Percentiles rank a stretch among this genome's conserved stretches.
Conservation (phyloP, 2,797 vertebrate genomes). For the Nasua narica region DNA sequence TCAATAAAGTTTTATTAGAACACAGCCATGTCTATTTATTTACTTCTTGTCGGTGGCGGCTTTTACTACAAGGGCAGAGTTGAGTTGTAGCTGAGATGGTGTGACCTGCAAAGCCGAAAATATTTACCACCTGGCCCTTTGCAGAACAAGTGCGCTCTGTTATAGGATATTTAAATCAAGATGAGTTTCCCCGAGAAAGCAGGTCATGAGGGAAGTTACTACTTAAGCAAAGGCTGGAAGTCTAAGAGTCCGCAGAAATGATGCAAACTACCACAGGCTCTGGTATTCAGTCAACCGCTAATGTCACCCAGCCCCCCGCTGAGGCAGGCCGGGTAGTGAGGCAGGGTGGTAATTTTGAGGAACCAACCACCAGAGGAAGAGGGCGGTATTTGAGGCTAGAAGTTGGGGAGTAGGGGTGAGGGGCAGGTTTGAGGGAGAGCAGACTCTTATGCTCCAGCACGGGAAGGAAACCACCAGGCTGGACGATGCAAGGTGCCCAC, state of each 20-base stretch:
- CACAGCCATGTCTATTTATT: background rate
- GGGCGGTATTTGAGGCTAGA: background rate
- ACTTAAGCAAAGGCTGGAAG: background rate
- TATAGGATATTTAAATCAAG: background rate
- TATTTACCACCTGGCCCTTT: background rate
- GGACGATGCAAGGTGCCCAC: background rate
- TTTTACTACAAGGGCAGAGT: background rate
- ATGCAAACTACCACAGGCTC: background rate
- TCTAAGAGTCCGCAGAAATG: background rate
- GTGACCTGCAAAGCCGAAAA: background rate
- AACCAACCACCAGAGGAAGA: background rate
- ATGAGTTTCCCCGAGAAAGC: conserved; percentile 10
- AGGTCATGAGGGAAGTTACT: background rate
- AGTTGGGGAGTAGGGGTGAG: background rate
- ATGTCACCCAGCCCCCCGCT: background rate
- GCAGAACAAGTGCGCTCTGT: background rate
- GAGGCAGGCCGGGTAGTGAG: background rate
- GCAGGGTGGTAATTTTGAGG: background rate
- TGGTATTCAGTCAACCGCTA: background rate
- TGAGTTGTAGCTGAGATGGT: background rate
- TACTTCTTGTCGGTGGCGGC: background rate
- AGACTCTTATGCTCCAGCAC: background rate
- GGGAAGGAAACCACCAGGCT: background rate
- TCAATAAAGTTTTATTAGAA: conserved; percentile 46
- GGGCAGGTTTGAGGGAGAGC: background rate